These are phyloP conservation scores for Barypeithes pellucidus DNA, from an alignment of 2,888 invertebrate species.

Conservation along the genomic window DNA sequence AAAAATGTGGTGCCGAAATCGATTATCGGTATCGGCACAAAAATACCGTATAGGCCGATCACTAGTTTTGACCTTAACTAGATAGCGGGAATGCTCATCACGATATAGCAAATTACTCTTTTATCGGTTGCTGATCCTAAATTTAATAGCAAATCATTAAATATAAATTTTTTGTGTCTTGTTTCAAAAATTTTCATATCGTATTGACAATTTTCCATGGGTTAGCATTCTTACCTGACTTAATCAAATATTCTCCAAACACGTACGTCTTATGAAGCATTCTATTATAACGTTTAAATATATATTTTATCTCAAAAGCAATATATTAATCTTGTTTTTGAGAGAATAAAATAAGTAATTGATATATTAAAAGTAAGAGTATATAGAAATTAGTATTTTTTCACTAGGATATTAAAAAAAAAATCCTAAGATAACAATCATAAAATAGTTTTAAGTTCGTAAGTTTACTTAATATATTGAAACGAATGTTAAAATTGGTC, in stretches of 20 bases:
- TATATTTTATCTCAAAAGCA: slow-evolving; percentile 3
- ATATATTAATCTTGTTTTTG: not conserved
- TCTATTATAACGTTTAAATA: not conserved
- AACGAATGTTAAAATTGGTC: slow-evolving; percentile 5
- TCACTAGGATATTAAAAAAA: slow-evolving; percentile 1
- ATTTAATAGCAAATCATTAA: too few relatives aligned
- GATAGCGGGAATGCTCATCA: too few relatives aligned
- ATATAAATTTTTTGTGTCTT: too few relatives aligned
- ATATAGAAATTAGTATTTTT: slow-evolving; percentile 16
- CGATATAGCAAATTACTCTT: too few relatives aligned
- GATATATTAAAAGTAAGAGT: not conserved
- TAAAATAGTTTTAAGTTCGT: not conserved
- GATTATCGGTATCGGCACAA: too few relatives aligned
- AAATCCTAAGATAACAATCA: slow-evolving; percentile 8
- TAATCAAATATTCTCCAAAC: not conserved
- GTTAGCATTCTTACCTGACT: not conserved
- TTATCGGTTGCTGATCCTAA: too few relatives aligned
- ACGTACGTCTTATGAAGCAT: not conserved
- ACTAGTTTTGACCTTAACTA: too few relatives aligned
- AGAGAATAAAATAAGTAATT: not conserved
- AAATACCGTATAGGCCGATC: too few relatives aligned
- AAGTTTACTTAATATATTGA: slow-evolving; percentile 1
- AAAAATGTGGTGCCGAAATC: too few relatives aligned
- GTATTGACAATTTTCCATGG: not conserved
- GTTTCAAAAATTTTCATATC: too few relatives aligned